Evolutionary conservation across 2,113 vertebrate genomes (phyloP), one percentile per base, ranked within the genome.

Genomic region (Xerus inauris): DNA sequence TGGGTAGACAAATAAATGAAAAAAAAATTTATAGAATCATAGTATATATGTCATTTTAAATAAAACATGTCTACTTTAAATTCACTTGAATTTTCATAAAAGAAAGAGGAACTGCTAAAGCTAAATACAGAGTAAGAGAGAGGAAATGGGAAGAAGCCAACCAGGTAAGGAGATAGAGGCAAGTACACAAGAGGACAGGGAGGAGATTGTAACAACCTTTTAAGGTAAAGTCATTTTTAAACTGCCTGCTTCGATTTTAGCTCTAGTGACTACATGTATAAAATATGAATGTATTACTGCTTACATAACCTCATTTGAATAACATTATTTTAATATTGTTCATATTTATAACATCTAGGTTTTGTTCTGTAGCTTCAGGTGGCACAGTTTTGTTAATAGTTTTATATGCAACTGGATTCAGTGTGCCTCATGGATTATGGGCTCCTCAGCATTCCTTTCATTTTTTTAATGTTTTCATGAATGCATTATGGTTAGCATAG

Each of bases 51-150:
- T 80, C 17, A n/a, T 79, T 85, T 92, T 67, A 73, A 77, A 47
- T 59, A 79, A 35, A 79, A 64, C 19, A 8, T 62, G 12, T 35
- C 17, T 51, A 80, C 17, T 88, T 85, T 42, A 72, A 4, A 69
- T 94, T 91, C 28, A 67, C 22, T 92, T 82, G 10, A 75, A 40
- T 92, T 95, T 95, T 71, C 40, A 59, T 22, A 19, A 22, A 67
- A 73, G 28, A 85, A 45, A 87, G 77, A 24, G 35, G 62, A 54
- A 73, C 12, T 30, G 3, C 26, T 77, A 30, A 89, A 8, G 2
- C 86, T 81, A 65, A 40, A 75, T 26, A 69, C 3, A 80, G n/a
- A 8, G 2, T 40, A 13, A 17, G 26, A 35, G 40, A 85, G 22
- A 73, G 38, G 19, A 12, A 20, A 1, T 19, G 0, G 2, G 19